A percentile compares a stretch with the other conserved stretches of the same genome.
Evolutionary conservation across 1,140 invertebrate genomes (phyloP).

Genomic region (Vanessa tameamea): DNA sequence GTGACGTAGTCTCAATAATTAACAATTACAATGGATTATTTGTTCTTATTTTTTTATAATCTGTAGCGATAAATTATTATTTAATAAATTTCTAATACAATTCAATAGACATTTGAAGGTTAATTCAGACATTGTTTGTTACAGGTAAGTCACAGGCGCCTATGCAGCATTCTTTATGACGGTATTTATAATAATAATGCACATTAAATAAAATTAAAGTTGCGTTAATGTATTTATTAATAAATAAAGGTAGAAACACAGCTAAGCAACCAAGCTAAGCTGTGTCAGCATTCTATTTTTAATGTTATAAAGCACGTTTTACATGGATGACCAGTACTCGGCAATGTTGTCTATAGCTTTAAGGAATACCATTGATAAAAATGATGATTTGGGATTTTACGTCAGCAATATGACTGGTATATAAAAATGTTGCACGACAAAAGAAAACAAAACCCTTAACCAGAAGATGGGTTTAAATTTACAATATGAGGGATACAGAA

Average conservation of each 20-base stretch:
- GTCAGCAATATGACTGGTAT: no score
- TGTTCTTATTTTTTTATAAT: background rate
- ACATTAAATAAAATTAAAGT: background rate
- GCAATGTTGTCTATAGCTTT: no score
- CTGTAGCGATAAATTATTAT: background rate
- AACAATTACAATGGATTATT: background rate
- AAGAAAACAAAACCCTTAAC: no score
- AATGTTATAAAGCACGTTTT: no score
- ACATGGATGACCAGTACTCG: no score
- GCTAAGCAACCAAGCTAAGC: no score
- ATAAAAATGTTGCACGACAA: no score
- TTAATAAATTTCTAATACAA: constrained; percentile 5
- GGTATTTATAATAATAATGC: constrained; percentile 5
- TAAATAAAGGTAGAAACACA: background rate
- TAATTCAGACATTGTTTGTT: constrained; percentile 30
- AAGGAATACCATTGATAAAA: no score
- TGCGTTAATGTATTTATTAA: background rate
- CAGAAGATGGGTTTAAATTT: no score
- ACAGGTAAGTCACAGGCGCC: constrained; percentile 31
- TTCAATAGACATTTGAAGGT: constrained; percentile 18
- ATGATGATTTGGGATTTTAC: no score
- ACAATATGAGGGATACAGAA: no score
- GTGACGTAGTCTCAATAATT: background rate
- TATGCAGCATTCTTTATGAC: constrained; percentile 6
- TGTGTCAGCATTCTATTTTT: no score